phyloP scores from a whole-genome alignment of 2,888 invertebrate species.

The Eupithecia tripunctaria region DNA sequence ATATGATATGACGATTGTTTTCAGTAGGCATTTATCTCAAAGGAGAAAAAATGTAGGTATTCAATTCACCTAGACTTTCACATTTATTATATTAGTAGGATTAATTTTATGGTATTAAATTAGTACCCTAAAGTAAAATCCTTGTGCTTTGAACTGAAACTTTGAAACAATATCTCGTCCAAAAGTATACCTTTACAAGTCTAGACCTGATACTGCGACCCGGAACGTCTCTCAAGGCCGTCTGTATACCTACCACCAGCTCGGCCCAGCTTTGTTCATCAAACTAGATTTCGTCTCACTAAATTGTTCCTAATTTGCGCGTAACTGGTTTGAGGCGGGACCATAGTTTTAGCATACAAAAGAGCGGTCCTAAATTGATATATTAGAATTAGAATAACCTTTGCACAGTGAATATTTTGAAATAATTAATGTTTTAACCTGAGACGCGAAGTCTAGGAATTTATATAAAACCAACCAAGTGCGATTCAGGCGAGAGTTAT shows the following conservation, averaged over 20 bases:
- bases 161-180: neutral
- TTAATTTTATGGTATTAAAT: no score
- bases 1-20: no score
- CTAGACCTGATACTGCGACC: constrained; percentile 12
- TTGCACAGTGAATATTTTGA: neutral
- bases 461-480: no score
- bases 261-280: constrained; percentile 36
- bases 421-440: no score
- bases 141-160: no score
- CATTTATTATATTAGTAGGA: no score
- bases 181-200: neutral
- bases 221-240: constrained; percentile 39
- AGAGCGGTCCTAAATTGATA: neutral
- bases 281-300: constrained; percentile 28
- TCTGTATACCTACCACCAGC: constrained; percentile 30
- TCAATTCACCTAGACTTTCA: no score
- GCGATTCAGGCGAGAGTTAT: no score
- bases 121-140: no score
- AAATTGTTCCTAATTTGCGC: constrained; percentile 26
- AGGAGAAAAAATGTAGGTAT: no score
- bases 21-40: no score
- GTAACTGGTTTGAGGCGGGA: constrained; percentile 19
- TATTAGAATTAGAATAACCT: neutral
- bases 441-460: no score
- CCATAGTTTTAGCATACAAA: neutral